These are phyloP conservation scores for Callyntrura guangdongensis DNA, from an alignment of 2,888 invertebrate species.

Conservation along the genomic window DNA sequence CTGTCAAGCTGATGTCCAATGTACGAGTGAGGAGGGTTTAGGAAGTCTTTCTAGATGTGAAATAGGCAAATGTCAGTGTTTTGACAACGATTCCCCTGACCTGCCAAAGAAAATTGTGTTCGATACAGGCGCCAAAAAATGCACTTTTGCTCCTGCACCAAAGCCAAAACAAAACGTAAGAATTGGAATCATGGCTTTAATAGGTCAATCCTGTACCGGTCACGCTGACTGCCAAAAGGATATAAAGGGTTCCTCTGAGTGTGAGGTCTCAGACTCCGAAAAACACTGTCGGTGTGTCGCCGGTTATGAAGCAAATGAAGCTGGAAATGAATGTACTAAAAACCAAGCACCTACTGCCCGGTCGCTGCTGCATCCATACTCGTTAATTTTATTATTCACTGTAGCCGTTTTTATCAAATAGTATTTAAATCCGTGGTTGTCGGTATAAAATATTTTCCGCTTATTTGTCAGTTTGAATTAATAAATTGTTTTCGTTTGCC, in stretches of 20 bases:
- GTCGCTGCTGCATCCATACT: not conserved
- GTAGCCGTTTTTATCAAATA: too few relatives aligned
- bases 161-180: too few relatives aligned
- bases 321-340: not conserved
- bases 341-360: not conserved
- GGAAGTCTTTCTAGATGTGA: constrained; percentile 47
- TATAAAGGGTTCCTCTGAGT: constrained; percentile 6
- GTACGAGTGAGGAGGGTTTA: not conserved
- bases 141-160: not conserved
- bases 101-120: not conserved
- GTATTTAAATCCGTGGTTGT: too few relatives aligned
- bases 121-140: constrained; percentile 1
- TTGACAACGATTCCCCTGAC: constrained; percentile 27
- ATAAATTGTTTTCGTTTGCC: too few relatives aligned
- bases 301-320: not conserved
- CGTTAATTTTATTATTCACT: not conserved
- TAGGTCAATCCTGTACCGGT: not conserved
- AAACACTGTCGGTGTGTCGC: not conserved
- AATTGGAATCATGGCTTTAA: not conserved
- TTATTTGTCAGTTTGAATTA: too few relatives aligned
- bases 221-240: not conserved
- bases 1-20: constrained; percentile 27
- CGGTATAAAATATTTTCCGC: too few relatives aligned
- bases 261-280: constrained; percentile 40
- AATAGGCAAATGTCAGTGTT: constrained; percentile 37